Conservation (phyloP, 1,140 invertebrate species). For the Palaemon carinicauda region DNA sequence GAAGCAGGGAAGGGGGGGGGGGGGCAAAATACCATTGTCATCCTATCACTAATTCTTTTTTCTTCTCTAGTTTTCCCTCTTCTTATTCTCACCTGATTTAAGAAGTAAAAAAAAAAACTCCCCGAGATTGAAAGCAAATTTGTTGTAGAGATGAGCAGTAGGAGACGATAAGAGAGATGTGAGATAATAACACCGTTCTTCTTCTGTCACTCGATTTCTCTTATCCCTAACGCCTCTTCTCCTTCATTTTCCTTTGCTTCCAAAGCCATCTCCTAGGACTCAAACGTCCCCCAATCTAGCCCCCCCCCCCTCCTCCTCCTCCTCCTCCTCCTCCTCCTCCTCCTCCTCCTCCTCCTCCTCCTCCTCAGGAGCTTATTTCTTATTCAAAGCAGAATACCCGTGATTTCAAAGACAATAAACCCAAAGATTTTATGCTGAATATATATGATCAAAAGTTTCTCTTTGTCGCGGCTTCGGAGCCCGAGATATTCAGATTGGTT, state of each 20-base stretch:
- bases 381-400: neutral
- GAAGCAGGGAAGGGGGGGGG: neutral
- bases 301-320: no score
- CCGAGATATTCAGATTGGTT: no score
- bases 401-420: constrained; percentile 6
- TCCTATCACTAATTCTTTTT: no score
- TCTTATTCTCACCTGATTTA: no score
- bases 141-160: no score
- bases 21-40: neutral
- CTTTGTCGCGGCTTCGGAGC: neutral
- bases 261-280: neutral
- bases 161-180: no score
- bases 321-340: no score
- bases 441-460: neutral
- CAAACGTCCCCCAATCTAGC: neutral
- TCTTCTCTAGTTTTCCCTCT: no score
- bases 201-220: neutral
- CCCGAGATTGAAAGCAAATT: no score
- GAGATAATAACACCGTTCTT: no score
- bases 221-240: neutral
- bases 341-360: no score
- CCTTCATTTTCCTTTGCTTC: neutral
- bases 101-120: no score
- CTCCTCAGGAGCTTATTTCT: neutral
- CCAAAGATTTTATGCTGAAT: neutral